These are phyloP conservation scores for Cerceris rybyensis DNA, from an alignment of 2,888 invertebrate genomes.

Conservation along the genomic window DNA sequence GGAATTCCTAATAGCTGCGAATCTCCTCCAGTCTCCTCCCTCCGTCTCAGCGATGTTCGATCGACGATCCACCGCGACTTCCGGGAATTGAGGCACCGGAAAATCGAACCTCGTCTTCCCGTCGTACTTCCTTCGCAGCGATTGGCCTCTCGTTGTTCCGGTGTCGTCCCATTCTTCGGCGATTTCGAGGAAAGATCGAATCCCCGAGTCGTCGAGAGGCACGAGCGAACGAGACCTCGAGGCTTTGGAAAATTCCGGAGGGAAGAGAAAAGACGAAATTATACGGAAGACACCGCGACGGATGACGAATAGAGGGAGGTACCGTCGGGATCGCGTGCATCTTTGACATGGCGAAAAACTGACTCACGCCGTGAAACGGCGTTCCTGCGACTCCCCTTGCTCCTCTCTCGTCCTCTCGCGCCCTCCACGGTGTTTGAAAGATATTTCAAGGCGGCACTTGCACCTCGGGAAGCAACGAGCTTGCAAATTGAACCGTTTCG, in stretches of 20 bases:
- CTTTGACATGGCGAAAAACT: background rate
- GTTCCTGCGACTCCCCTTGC: too few species aligned
- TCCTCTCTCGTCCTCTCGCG: too few species aligned
- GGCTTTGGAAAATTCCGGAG: background rate
- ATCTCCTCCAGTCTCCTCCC: conserved; percentile 17
- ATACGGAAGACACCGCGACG: background rate
- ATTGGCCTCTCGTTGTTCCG: background rate
- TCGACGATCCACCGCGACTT: background rate
- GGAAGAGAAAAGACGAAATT: background rate
- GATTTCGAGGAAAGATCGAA: too few species aligned
- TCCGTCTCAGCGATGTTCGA: conserved; percentile 30
- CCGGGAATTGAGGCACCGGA: background rate
- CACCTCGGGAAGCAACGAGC: too few species aligned
- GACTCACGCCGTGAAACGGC: conserved; percentile 14
- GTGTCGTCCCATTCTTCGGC: too few species aligned
- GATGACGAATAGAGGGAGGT: background rate
- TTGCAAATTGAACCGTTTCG: too few species aligned
- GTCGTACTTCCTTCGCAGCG: background rate
- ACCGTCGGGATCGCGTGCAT: background rate
- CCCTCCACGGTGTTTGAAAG: too few species aligned
- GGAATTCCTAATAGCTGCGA: conserved; percentile 43
- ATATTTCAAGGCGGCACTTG: too few species aligned
- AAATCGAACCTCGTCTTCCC: background rate
- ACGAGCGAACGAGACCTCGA: background rate
- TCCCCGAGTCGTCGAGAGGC: background rate